These are phyloP conservation scores for Xerus inauris DNA, from an alignment of 2,113 vertebrate species.

Conservation along the genomic window DNA sequence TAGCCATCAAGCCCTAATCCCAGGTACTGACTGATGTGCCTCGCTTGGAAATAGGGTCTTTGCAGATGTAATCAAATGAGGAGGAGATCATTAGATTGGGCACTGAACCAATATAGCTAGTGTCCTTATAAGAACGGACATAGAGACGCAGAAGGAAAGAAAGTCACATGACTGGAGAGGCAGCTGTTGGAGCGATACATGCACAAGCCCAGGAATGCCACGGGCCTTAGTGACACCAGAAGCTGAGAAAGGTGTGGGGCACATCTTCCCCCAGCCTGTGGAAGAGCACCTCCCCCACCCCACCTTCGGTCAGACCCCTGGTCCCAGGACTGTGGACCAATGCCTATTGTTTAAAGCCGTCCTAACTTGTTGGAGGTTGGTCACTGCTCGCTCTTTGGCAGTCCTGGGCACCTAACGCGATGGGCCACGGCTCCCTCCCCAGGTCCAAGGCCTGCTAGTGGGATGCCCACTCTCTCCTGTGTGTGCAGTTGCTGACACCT, in stretches of 20 bases:
- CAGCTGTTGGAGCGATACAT: rapidly evolving
- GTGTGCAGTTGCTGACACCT: background rate
- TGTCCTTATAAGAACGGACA: background rate
- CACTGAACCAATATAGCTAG: background rate
- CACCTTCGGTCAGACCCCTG: background rate
- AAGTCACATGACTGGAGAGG: background rate
- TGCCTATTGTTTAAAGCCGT: background rate
- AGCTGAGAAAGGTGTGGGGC: background rate
- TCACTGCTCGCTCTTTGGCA: too few relatives aligned
- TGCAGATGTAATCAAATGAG: background rate
- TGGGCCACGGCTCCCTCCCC: background rate
- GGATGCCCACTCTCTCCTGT: background rate
- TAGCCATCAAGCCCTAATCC: too few relatives aligned
- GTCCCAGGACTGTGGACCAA: background rate
- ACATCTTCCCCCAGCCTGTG: background rate
- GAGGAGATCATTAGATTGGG: background rate
- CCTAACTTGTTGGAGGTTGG: background rate
- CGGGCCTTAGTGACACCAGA: background rate
- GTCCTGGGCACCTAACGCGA: background rate
- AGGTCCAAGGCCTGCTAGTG: background rate
- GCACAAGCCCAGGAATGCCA: background rate
- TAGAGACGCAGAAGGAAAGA: background rate
- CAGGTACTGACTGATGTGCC: background rate
- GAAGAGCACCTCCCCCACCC: background rate
- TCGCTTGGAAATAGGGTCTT: background rate